Evolutionary conservation across 2,113 vertebrate species (phyloP).

Genomic region (Perca fluviatilis): DNA sequence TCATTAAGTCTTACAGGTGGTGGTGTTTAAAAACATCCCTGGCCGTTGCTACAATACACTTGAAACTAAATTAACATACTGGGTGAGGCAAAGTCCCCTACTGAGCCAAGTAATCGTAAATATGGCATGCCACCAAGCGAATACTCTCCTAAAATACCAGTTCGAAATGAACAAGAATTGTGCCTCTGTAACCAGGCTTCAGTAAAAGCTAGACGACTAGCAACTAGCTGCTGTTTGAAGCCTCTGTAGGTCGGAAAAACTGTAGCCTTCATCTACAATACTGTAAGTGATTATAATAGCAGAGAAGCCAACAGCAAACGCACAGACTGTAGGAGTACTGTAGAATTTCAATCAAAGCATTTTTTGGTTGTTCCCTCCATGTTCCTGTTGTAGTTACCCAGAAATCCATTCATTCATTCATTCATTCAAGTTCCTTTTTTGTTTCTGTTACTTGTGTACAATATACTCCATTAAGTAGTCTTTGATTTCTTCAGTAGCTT

Average conservation of each 20-base stretch:
- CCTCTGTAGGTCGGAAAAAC: too few species aligned
- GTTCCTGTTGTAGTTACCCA: background rate
- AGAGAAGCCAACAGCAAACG: background rate
- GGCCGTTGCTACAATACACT: background rate
- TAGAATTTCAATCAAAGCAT: background rate
- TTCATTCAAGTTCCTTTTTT: background rate
- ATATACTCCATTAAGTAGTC: constrained; percentile 1
- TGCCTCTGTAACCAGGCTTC: background rate
- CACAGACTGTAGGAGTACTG: background rate
- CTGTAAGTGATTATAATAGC: too few species aligned
- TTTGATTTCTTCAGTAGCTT: constrained; percentile 18
- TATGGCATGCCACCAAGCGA: background rate
- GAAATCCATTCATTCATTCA: background rate
- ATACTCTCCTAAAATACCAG: background rate
- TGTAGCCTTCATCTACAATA: too few species aligned
- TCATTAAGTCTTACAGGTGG: background rate
- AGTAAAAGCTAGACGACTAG: background rate
- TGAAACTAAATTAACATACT: constrained; percentile 3
- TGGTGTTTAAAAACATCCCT: background rate
- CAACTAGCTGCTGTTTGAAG: too few species aligned
- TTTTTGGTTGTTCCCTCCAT: background rate
- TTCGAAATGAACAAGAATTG: background rate
- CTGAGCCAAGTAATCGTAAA: background rate
- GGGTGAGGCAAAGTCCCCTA: background rate
- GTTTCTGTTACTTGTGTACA: background rate